Evolutionary conservation across 1,140 invertebrate species (phyloP), one percentile per base, ranked within the genome.

Genomic region (Zaprionus capensis): DNA sequence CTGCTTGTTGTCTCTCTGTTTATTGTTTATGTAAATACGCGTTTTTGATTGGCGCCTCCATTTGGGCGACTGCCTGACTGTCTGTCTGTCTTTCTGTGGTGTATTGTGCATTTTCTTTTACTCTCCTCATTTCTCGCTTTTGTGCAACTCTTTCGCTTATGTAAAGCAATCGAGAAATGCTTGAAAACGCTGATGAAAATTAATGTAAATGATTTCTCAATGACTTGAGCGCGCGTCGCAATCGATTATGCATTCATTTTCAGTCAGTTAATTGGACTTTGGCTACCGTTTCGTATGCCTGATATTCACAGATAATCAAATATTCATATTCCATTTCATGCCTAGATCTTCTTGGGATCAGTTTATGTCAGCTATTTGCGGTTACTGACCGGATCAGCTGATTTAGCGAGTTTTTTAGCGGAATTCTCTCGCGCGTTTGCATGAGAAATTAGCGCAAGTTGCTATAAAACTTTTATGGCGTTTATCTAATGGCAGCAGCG

Each of bases 121-220:
- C 41, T 46, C 41, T 46, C 1, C 38, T 15, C 38, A 41, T 41
- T 41, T 41, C 38, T 49, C 72, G 59, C 49, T 46, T 46, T 46
- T 17, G 41, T 46, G 41, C 41, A 46, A 46, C 58, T 76, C 63
- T 20, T 65, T 57, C 55, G 58, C 71, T 88, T 88, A 85, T 78
- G 69, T 90, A 88, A 90, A 83, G 71, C 75, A 63, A 76, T 81
- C 78, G 72, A 80, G 7, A 67, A 56, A 44, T 44, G 41, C 36
- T 38, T 5, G 15, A 56, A 17, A 31, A n/a, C 6, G 28, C 28
- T 56, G 38, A 72, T 55, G 38, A 77, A 66, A 58, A 59, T 76
- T 72, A 61, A 90, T 81, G 78, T 80, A 88, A 88, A 90, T 88
- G 71, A 73, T 88, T 88, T 90, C 85, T 70, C 79, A 88, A 91